Conservation (phyloP, 2,888 invertebrate species). For the Neocrepidodera transversa region DNA sequence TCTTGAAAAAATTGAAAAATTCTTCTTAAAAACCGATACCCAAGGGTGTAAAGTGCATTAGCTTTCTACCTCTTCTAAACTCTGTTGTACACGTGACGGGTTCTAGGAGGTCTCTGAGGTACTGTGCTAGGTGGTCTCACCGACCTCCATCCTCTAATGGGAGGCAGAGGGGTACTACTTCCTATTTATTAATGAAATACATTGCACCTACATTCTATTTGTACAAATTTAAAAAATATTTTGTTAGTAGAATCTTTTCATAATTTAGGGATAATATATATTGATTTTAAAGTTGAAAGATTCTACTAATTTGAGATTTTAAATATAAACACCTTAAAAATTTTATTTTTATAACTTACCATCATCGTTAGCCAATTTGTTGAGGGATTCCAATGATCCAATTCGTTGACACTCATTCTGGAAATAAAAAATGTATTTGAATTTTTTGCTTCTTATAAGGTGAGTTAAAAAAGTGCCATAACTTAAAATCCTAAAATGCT, state of each 20-base stretch:
- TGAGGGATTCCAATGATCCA: conserved; percentile 57
- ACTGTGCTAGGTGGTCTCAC: conserved; percentile 65
- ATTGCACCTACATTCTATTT: background rate
- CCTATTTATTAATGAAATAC: conserved; percentile 45
- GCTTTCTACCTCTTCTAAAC: conserved; percentile 52
- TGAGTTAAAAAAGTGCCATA: too few species aligned
- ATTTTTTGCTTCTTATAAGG: background rate
- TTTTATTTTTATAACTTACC: conserved; percentile 47
- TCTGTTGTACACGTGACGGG: conserved; percentile 61
- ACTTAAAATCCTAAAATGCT: too few species aligned
- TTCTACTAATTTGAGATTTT: background rate
- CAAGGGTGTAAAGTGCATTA: conserved; percentile 22
- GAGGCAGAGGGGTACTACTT: conserved; percentile 53
- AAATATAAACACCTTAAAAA: background rate
- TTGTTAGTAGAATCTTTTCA: background rate
- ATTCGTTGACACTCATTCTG: conserved; percentile 54
- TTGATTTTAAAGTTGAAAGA: too few species aligned
- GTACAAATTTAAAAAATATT: too few species aligned
- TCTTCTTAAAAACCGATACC: background rate
- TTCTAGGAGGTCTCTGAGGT: conserved; percentile 68
- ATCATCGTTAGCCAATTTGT: conserved; percentile 55
- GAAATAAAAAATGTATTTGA: conserved; percentile 33
- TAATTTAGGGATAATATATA: too few species aligned
- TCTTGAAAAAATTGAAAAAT: background rate
- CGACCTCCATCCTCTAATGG: conserved; percentile 63